Conservation (phyloP, 2,888 invertebrate genomes). For the Homarus gammarus region DNA sequence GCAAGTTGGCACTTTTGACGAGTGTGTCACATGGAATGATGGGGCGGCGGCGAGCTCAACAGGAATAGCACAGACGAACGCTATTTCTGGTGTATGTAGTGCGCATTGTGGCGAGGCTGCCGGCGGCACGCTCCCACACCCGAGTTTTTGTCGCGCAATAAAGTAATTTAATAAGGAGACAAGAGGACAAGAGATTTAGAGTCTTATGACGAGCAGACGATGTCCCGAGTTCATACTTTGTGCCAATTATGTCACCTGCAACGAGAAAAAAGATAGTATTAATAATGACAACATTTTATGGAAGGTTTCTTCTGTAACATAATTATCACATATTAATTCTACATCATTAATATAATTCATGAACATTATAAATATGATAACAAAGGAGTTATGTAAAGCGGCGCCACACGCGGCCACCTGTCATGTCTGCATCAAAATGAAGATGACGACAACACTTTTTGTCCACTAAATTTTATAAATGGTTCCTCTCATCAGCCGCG, state of each 20-base stretch:
- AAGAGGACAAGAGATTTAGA: slow-evolving; percentile 52
- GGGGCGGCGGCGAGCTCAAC: slow-evolving; percentile 30
- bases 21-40: slow-evolving; percentile 66
- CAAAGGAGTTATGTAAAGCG: slow-evolving; percentile 9
- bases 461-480: slow-evolving; percentile 20
- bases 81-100: slow-evolving; percentile 35
- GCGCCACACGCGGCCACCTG: slow-evolving; percentile 38
- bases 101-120: background rate
- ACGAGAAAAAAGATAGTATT: background rate
- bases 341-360: background rate
- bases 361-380: background rate
- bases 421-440: slow-evolving; percentile 45
- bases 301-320: background rate
- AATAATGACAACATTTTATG: background rate
- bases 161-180: slow-evolving; percentile 59
- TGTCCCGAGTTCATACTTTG: slow-evolving; percentile 17
- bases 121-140: background rate
- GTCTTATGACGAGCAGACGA: slow-evolving; percentile 11
- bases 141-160: slow-evolving; percentile 42
- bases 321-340: no score
- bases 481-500: slow-evolving; percentile 4
- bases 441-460: slow-evolving; percentile 41
- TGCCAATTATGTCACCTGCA: slow-evolving; percentile 49
- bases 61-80: slow-evolving; percentile 44
- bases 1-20: slow-evolving; percentile 64